Percentiles rank a stretch among this genome's conserved stretches.
These are phyloP conservation scores for Hermaeophaga mercurialis DNA, from an alignment of 2,888 invertebrate species.

Conservation along the genomic window DNA sequence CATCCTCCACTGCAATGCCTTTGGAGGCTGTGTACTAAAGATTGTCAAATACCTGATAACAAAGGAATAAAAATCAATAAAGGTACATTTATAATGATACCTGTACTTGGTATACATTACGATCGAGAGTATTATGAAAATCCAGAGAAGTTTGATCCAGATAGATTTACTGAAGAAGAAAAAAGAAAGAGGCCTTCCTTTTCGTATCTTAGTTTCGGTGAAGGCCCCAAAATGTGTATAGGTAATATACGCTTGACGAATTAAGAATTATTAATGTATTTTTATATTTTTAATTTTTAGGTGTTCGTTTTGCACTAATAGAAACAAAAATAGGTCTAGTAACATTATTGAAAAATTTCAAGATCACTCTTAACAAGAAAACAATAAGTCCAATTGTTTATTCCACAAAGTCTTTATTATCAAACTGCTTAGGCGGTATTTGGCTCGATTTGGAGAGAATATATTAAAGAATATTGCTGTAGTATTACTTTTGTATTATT, in stretches of 20 bases:
- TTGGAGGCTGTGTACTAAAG: constrained; percentile 38
- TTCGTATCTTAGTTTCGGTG: constrained; percentile 50
- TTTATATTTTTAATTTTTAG: constrained; percentile 13
- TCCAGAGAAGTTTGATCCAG: constrained; percentile 43
- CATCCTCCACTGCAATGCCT: constrained; percentile 48
- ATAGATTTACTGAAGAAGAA: constrained; percentile 40
- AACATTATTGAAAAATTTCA: not conserved
- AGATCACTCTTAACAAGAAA: not conserved
- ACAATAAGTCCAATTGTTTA: not conserved
- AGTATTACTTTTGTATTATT: no score
- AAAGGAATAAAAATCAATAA: constrained; percentile 46
- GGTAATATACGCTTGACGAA: constrained; percentile 46
- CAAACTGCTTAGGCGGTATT: not conserved
- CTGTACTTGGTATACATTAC: constrained; percentile 41
- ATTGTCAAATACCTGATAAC: constrained; percentile 48
- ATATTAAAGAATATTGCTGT: no score
- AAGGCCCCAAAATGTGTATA: constrained; percentile 53
- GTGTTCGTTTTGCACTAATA: not conserved
- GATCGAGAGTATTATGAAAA: constrained; percentile 44
- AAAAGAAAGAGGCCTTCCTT: constrained; percentile 32
- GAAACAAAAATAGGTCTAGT: constrained; percentile 6
- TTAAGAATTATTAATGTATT: no score
- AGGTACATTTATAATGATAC: constrained; percentile 50
- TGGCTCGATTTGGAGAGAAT: not conserved
- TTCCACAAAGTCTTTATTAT: not conserved